Base-by-base conservation (phyloP, 1,140 invertebrate species). In the Phthorimaea operculella region DNA sequence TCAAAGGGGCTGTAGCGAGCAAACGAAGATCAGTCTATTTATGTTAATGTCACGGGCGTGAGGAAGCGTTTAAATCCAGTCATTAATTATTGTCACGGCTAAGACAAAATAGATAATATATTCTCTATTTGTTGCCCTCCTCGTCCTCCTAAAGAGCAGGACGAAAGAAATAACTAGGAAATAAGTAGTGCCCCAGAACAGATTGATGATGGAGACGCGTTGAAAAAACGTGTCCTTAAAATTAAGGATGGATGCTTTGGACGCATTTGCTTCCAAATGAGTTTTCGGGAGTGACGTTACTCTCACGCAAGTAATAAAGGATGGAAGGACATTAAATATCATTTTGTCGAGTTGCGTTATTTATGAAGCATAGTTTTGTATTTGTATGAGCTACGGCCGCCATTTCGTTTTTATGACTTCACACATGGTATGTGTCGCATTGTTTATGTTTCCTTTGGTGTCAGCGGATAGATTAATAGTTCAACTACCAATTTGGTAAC, bases 61-160 rank as follows among this genome's bases (percentile, higher is more conserved):
- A 83, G 79, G 82, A 85, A 85, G 82, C 82, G 79, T 85, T 85
- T 85, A 85, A 85, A 79, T 82, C 82, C 79, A 83, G 63, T 74
- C 82, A 85, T 85, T 80, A 83, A 83, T 85, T 85, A 85, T 83
- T 85, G 82, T 85, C 82, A 85, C 70, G 67, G 68, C 68, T 74
- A 78, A 80, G 78, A 82, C 78, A 78, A 84, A 84, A 83, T 83
- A 83, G 78, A 82, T 83, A 83, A 83, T 82, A 79, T 70, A 70
- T 80, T 75, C 64, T 73, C 72, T 79, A 83, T 83, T 82, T 77
- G 77, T 81, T 80, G 69, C 69, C 70, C 72, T 74, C 72, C 69
- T 52, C 58, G 62, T 70, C 60, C 58, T 66, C 56, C 69, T 80
- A 76, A 80, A 76, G 73, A 82, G 69, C 68, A 76, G 63, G 73